phyloP scores from a whole-genome alignment of 2,113 vertebrate species.

The Rhinichthys klamathensis region DNA sequence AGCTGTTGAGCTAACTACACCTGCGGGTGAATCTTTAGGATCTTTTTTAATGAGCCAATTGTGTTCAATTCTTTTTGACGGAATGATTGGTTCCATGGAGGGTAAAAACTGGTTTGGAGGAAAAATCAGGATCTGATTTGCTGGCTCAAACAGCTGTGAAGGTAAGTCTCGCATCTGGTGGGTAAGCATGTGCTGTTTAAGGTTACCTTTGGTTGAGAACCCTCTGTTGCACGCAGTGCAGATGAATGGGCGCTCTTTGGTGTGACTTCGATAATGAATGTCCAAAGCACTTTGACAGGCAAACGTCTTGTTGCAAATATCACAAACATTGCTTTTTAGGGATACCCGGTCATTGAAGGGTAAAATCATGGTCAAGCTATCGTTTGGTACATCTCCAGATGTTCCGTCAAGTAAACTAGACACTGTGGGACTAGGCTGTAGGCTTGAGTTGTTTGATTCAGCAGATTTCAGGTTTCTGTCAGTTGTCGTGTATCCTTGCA shows the following conservation, averaged over 20 bases:
- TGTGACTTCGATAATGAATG: constrained; percentile 99
- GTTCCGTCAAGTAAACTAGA: constrained; percentile 88
- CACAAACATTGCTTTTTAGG: constrained; percentile 93
- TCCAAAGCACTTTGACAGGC: constrained; percentile 99
- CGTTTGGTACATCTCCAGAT: constrained; percentile 86
- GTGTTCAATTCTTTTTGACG: constrained; percentile 86
- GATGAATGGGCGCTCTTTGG: constrained; percentile 99
- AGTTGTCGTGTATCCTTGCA: constrained; percentile 82
- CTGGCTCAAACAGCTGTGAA: constrained; percentile 94
- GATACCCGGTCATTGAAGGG: constrained; percentile 88
- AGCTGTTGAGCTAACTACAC: constrained; percentile 81
- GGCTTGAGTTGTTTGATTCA: constrained; percentile 79
- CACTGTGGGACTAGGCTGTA: constrained; percentile 79
- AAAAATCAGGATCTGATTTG: constrained; percentile 82
- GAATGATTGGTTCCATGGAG: constrained; percentile 76
- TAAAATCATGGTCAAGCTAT: constrained; percentile 87
- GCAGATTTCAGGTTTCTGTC: constrained; percentile 84
- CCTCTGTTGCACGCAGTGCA: constrained; percentile 98
- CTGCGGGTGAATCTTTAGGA: constrained; percentile 79
- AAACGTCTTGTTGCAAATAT: constrained; percentile 99
- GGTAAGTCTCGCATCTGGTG: constrained; percentile 98
- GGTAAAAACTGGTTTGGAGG: constrained; percentile 84
- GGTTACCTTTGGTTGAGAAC: constrained; percentile 99
- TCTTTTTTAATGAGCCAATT: constrained; percentile 89
- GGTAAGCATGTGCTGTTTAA: constrained; percentile 99